Conservation (phyloP, 2,888 invertebrate genomes). For the Philonicus albiceps region DNA sequence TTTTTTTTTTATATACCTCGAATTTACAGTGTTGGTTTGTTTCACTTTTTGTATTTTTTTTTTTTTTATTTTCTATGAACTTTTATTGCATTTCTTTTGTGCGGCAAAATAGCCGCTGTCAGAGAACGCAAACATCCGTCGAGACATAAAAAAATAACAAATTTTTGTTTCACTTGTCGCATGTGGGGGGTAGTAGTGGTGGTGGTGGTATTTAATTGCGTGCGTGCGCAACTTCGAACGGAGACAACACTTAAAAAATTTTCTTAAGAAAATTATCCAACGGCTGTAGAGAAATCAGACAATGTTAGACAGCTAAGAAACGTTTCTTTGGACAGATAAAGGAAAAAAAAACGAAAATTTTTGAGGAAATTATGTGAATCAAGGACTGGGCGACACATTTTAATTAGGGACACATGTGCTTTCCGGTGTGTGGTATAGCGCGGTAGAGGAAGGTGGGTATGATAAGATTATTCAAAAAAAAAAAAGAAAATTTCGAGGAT, state of each 20-base stretch:
- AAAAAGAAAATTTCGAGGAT: too few species aligned
- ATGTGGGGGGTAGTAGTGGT: slow-evolving; percentile 4
- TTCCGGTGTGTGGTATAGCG: neutral
- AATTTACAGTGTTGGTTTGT: neutral
- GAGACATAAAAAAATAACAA: slow-evolving; percentile 21
- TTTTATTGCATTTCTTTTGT: slow-evolving; percentile 8
- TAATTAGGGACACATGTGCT: slow-evolving; percentile 40
- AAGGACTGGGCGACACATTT: neutral
- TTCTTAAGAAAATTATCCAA: neutral
- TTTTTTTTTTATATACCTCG: neutral
- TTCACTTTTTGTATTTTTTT: neutral
- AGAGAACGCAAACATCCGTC: slow-evolving; percentile 34
- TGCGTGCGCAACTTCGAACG: neutral
- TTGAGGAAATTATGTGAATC: neutral
- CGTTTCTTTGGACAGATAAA: neutral
- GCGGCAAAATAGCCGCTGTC: slow-evolving; percentile 27
- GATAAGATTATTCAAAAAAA: neutral
- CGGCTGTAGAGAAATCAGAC: neutral
- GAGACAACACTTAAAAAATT: neutral
- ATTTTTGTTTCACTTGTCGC: slow-evolving; percentile 3
- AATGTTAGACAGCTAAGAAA: neutral
- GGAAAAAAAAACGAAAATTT: neutral
- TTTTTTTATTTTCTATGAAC: neutral
- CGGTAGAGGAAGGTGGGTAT: neutral
- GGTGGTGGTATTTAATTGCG: neutral